phyloP scores from a whole-genome alignment of 2,113 vertebrate species.

The Poeciliopsis retropinna region DNA sequence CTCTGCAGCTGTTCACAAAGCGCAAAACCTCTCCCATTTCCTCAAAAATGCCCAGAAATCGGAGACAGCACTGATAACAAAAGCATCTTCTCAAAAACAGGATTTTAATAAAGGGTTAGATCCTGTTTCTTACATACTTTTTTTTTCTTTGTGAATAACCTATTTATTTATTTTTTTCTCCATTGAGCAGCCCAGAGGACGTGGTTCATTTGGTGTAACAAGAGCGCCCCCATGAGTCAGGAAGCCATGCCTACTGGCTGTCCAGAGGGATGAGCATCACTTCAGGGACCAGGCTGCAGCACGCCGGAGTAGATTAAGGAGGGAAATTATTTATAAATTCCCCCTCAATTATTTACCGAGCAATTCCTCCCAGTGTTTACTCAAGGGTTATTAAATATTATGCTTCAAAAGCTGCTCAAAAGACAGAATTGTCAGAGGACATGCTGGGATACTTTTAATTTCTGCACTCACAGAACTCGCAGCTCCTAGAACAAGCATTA shows the following conservation, averaged over 20 bases:
- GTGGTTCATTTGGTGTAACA: conserved; percentile 40
- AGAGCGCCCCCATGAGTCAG: conserved; percentile 72
- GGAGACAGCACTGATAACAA: conserved; percentile 71
- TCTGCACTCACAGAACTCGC: conserved; percentile 49
- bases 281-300: conserved; percentile 62
- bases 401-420: conserved; percentile 71
- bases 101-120: conserved; percentile 73
- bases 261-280: conserved; percentile 67
- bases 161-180: conserved; percentile 43
- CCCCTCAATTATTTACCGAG: conserved; percentile 81
- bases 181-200: conserved; percentile 3
- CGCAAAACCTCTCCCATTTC: conserved; percentile 67
- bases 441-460: conserved; percentile 65
- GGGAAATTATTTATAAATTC: conserved; percentile 80
- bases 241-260: conserved; percentile 8
- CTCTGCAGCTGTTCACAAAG: conserved; percentile 34
- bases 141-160: conserved; percentile 53
- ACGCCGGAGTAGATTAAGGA: conserved; percentile 72
- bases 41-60: conserved; percentile 71
- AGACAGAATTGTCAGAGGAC: conserved; percentile 68
- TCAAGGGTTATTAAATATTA: conserved; percentile 80
- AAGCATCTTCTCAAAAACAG: conserved; percentile 72
- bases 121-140: conserved; percentile 67
- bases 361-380: conserved; percentile 79
- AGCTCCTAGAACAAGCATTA: conserved; percentile 43